These are phyloP conservation scores for Polydrusus cervinus DNA, from an alignment of 2,888 invertebrate species.

Conservation along the genomic window DNA sequence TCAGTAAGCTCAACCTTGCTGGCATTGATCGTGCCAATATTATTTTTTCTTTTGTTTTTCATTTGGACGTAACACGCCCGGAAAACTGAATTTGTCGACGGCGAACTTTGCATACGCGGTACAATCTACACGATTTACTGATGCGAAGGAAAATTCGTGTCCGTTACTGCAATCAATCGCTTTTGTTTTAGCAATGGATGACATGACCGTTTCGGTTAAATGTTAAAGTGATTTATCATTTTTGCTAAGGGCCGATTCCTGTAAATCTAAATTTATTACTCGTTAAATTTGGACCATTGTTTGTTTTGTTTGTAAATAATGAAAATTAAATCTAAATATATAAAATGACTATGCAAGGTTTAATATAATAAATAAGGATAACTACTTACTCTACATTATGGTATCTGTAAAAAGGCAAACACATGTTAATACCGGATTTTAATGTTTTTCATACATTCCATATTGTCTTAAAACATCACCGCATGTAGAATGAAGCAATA, in stretches of 20 bases:
- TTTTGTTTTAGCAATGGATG: constrained; percentile 8
- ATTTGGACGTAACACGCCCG: not conserved
- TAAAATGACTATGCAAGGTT: not conserved
- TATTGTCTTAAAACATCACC: too few species aligned
- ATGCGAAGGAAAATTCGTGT: constrained; percentile 14
- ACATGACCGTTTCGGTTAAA: constrained; percentile 14
- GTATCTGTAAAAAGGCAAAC: too few species aligned
- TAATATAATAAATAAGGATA: not conserved
- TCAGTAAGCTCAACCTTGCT: too few species aligned
- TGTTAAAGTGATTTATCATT: constrained; percentile 13
- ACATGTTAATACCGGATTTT: too few species aligned
- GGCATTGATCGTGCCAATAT: too few species aligned
- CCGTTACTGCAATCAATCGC: constrained; percentile 16
- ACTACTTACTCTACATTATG: not conserved
- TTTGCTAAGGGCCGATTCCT: not conserved
- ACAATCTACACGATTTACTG: constrained; percentile 7
- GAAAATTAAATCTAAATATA: not conserved
- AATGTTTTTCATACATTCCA: too few species aligned
- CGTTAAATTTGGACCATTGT: constrained; percentile 7
- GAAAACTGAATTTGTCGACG: constrained; percentile 7
- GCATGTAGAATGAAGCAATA: too few species aligned
- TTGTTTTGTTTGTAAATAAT: not conserved
- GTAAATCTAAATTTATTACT: constrained; percentile 16
- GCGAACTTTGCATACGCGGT: constrained; percentile 9
- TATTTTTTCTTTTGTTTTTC: not conserved